Evolutionary conservation across 2,113 vertebrate genomes (phyloP).

Genomic region (Diglossa brunneiventris): DNA sequence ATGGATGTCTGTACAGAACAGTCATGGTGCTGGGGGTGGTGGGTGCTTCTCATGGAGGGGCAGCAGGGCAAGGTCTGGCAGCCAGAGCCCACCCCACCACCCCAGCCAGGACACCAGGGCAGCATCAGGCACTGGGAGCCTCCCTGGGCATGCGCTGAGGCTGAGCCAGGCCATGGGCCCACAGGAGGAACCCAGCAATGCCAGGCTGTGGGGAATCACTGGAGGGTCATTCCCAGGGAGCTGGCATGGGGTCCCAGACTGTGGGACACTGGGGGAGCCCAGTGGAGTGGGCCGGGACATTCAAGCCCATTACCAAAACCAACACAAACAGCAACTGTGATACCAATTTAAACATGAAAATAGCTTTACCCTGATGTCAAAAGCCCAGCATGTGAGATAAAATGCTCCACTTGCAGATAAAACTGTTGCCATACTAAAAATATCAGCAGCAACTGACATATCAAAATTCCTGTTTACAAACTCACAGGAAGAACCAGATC

Average conservation of each 20-base stretch:
- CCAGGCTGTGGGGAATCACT: not conserved
- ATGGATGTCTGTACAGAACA: not conserved
- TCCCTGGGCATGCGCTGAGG: not conserved
- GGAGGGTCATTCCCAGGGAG: not conserved
- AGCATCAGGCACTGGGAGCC: not conserved
- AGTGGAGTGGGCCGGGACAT: not conserved
- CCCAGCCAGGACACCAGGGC: not conserved
- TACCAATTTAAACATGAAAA: not conserved
- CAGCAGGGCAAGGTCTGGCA: not conserved
- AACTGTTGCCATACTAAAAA: not conserved
- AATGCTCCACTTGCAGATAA: not conserved
- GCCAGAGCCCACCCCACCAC: not conserved
- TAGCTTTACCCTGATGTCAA: not conserved
- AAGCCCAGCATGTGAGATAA: not conserved
- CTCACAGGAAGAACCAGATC: not conserved
- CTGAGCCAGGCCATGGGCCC: too few species aligned
- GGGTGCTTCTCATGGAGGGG: too few species aligned
- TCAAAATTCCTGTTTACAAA: not conserved
- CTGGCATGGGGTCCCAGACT: rapidly evolving
- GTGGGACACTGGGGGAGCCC: not conserved
- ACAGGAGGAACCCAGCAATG: not conserved
- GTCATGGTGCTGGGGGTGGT: not conserved
- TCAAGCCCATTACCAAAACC: not conserved
- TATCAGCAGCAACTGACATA: not conserved
- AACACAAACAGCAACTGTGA: not conserved